Conservation (phyloP, 2,113 vertebrate genomes). For the Puffinus mauretanicus region DNA sequence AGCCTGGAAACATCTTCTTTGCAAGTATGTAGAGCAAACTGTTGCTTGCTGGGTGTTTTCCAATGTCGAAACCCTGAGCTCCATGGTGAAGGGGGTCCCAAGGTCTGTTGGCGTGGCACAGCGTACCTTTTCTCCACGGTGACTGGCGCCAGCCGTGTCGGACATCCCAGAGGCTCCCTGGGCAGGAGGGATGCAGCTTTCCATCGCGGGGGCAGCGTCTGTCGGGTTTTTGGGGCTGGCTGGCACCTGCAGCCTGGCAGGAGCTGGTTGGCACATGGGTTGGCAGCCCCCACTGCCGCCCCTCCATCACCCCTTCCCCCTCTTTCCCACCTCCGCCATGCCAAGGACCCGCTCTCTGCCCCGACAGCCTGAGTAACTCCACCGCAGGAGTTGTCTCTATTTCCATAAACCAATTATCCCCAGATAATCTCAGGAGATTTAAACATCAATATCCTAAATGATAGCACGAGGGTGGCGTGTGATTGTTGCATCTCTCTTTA, state of each 20-base stretch:
- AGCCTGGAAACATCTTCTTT: background rate
- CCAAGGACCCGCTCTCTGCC: background rate
- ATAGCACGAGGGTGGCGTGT: background rate
- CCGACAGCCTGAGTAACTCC: background rate
- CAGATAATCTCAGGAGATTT: conserved; percentile 51
- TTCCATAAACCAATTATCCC: conserved; percentile 74
- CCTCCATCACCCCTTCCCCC: background rate
- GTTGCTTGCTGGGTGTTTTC: background rate
- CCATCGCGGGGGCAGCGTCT: accelerated
- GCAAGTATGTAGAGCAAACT: background rate
- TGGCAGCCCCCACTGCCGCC: background rate
- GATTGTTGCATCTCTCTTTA: background rate
- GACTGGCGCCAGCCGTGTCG: accelerated
- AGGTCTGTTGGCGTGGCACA: accelerated
- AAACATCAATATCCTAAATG: conserved; percentile 48
- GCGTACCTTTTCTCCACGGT: accelerated
- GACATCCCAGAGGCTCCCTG: background rate
- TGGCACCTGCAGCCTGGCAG: background rate
- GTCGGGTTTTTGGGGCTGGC: background rate
- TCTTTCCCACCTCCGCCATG: background rate
- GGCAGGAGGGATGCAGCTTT: background rate
- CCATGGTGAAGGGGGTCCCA: accelerated
- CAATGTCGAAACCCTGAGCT: background rate
- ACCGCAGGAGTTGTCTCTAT: background rate
- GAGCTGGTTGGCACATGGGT: background rate